Conservation (phyloP, 2,113 vertebrate species). For the Tor tambroides region DNA sequence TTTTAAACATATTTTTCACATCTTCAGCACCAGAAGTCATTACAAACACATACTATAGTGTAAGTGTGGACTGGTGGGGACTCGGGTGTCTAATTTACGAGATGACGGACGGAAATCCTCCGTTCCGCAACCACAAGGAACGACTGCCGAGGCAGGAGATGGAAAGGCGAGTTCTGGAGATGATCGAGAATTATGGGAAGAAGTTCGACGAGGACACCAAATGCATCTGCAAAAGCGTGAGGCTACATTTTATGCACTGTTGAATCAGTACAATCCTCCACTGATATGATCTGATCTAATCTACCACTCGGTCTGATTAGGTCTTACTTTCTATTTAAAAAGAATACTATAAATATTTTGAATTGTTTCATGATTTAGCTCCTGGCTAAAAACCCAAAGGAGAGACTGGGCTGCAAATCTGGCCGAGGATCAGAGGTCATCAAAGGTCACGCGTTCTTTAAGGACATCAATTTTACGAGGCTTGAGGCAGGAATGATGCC, state of each 20-base stretch:
- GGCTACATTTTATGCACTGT: slow-evolving; percentile 31
- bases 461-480: slow-evolving; percentile 82
- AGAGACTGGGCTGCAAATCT: slow-evolving; percentile 73
- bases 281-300: not conserved
- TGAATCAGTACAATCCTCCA: not conserved
- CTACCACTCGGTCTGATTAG: not conserved
- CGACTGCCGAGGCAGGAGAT: slow-evolving; percentile 73
- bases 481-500: slow-evolving; percentile 80
- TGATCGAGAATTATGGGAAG: slow-evolving; percentile 65
- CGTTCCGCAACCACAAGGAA: slow-evolving; percentile 74
- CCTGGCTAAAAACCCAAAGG: slow-evolving; percentile 76
- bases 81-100: slow-evolving; percentile 87
- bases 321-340: not conserved
- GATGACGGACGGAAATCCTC: slow-evolving; percentile 80
- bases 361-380: slow-evolving; percentile 69
- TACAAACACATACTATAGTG: slow-evolving; percentile 70
- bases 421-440: slow-evolving; percentile 66
- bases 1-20: not conserved
- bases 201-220: slow-evolving; percentile 70
- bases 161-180: slow-evolving; percentile 75
- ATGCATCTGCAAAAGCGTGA: slow-evolving; percentile 77
- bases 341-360: not conserved
- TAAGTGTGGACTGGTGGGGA: slow-evolving; percentile 87
- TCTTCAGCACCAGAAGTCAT: slow-evolving; percentile 84
- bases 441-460: slow-evolving; percentile 80